Conservation (phyloP, 1,140 invertebrate genomes). For the Tyrophagus putrescentiae region DNA sequence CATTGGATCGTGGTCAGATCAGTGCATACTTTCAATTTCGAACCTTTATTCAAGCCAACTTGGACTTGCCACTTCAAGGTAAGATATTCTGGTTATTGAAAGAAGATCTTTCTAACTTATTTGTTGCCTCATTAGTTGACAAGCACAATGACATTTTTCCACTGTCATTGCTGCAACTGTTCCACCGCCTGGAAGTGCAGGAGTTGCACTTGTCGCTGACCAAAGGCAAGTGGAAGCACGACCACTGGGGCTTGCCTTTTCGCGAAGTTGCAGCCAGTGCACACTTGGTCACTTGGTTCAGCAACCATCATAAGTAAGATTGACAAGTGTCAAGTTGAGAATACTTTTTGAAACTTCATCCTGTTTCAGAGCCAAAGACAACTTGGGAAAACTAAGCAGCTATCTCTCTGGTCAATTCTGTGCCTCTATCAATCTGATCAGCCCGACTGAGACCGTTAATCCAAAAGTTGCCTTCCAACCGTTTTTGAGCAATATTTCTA, state of each 20-base stretch:
- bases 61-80: background rate
- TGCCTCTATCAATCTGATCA: conserved; percentile 89
- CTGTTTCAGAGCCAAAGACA: conserved; percentile 48
- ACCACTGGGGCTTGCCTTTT: conserved; percentile 78
- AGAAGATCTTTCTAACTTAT: background rate
- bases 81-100: too few relatives aligned
- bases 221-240: conserved; percentile 75
- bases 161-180: conserved; percentile 74
- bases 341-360: too few relatives aligned
- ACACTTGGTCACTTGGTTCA: conserved; percentile 84
- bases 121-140: conserved; percentile 3
- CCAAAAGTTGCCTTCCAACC: conserved; percentile 70
- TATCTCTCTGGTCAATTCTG: conserved; percentile 83
- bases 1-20: conserved; percentile 13
- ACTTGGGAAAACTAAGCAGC: conserved; percentile 73
- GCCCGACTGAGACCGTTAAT: conserved; percentile 64
- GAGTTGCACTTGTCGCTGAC: conserved; percentile 82
- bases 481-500: background rate
- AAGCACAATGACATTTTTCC: conserved; percentile 75
- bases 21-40: conserved; percentile 6
- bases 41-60: conserved; percentile 7
- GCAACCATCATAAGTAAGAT: conserved; percentile 27
- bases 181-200: conserved; percentile 67
- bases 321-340: too few relatives aligned
- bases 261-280: conserved; percentile 76